phyloP scores from a whole-genome alignment of 2,797 vertebrate genomes.

The Rhabdophis nuchalis region DNA sequence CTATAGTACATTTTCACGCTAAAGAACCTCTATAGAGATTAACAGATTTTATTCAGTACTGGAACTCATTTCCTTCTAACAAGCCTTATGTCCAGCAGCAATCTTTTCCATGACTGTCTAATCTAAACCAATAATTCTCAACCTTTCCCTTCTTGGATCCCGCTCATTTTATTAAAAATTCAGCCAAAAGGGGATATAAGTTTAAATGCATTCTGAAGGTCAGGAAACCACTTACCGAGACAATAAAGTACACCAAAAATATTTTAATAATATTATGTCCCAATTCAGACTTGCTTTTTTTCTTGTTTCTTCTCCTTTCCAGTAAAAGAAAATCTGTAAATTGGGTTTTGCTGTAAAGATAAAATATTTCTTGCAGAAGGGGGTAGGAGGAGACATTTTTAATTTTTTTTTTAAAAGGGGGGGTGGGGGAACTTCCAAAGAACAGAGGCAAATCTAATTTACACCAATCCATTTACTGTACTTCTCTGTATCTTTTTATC shows the following conservation, averaged over 20 bases:
- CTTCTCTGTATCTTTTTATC: neutral
- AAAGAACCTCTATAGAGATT: conserved; percentile 2
- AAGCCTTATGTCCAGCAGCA: neutral
- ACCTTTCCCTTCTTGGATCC: neutral
- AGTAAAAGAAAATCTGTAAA: neutral
- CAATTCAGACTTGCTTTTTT: neutral
- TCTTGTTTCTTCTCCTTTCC: neutral
- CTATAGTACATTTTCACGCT: neutral
- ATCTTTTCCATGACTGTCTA: neutral
- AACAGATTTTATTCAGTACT: conserved; percentile 12
- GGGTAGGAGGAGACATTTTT: neutral
- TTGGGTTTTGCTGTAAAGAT: neutral
- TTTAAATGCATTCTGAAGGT: neutral
- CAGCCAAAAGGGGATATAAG: neutral
- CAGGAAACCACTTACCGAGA: neutral
- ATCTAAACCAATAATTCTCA: neutral
- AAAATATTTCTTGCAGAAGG: neutral
- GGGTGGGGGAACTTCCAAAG: neutral
- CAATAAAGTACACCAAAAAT: neutral
- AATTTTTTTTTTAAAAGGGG: neutral
- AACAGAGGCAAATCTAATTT: neutral
- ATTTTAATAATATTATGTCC: neutral
- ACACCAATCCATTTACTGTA: neutral
- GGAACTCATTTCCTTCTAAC: conserved; percentile 18
- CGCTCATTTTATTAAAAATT: neutral